Evolutionary conservation across 2,797 vertebrate genomes (phyloP), one percentile per base, ranked within the genome.

Genomic region (Oryzias dopingdopingensis): DNA sequence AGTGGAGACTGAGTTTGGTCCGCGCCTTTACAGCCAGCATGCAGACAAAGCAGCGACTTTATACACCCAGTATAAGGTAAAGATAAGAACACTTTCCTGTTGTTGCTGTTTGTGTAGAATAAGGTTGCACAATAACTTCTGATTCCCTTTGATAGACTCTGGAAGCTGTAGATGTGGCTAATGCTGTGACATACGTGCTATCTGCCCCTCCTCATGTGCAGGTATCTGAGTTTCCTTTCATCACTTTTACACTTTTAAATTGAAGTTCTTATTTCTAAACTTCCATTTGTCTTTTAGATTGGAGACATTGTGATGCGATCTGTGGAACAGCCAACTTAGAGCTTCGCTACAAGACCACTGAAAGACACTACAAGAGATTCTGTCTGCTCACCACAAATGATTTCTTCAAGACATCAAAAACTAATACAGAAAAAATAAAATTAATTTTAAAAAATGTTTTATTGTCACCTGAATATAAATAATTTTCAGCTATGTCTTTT

Each of bases 241-340:
- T 70, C 59, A 16, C 40, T 52, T 1, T 32, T 12, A 32, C 4
- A 14, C 4, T 17, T 44, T 42, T 29, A 0, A 16, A 23, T 16
- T 4, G 46, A 51, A 62, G 13, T 14, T 48, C 20, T 41, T 22
- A 12, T 26, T 10, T 22, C 17, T 58, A 5, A 52, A 37, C 1
- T 3, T 12, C 18, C n/a, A 17, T 57, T 2, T 22, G 1, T 24
- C 5, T 46, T 13, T 70, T 61, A 96, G 95, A 92, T 96, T 1
- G 94, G 92, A 72, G 94, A 96, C 62, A 77, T 96, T 79, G 91
- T 90, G 87, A 92, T 96, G 89, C 83, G 87, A 70, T 87, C 93
- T 49, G 92, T 92, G 6, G 93, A 95, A 79, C 92, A 95, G 86
- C 50, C 89, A 68, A 77, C 51, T 0, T 96, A 94, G 29, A 2